Conservation (phyloP, 2,888 invertebrate genomes). For the Sphaerophoria taeniata region DNA sequence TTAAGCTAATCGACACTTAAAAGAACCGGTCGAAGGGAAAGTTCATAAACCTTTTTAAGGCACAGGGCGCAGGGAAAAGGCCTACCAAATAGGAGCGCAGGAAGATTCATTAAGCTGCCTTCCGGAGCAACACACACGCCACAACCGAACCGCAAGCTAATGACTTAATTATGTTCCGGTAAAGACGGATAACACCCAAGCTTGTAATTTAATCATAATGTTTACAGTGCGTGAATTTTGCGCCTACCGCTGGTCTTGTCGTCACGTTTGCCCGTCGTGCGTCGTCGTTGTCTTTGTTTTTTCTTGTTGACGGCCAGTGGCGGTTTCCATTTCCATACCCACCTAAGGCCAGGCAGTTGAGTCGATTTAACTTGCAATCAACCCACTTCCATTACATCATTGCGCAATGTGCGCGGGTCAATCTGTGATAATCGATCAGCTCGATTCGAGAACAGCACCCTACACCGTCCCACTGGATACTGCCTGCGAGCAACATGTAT, state of each 20-base stretch:
- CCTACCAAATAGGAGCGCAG: constrained; percentile 19
- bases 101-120: constrained; percentile 44
- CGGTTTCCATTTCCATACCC: neutral
- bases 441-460: constrained; percentile 16
- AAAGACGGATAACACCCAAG: constrained; percentile 52
- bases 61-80: neutral
- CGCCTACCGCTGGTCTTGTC: constrained; percentile 38
- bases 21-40: constrained; percentile 51
- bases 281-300: neutral
- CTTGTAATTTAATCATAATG: constrained; percentile 68
- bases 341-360: constrained; percentile 19
- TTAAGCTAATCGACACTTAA: constrained; percentile 45
- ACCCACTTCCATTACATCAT: constrained; percentile 48
- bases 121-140: neutral
- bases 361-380: constrained; percentile 4
- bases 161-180: constrained; percentile 72
- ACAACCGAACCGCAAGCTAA: constrained; percentile 53
- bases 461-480: neutral
- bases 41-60: constrained; percentile 29
- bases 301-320: neutral
- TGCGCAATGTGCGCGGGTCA: constrained; percentile 39
- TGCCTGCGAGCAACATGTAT: constrained; percentile 54
- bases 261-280: constrained; percentile 9
- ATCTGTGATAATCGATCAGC: constrained; percentile 66
- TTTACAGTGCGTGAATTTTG: constrained; percentile 63